Evolutionary conservation across 2,888 invertebrate species (phyloP).

Genomic region (Andrena fulva): DNA sequence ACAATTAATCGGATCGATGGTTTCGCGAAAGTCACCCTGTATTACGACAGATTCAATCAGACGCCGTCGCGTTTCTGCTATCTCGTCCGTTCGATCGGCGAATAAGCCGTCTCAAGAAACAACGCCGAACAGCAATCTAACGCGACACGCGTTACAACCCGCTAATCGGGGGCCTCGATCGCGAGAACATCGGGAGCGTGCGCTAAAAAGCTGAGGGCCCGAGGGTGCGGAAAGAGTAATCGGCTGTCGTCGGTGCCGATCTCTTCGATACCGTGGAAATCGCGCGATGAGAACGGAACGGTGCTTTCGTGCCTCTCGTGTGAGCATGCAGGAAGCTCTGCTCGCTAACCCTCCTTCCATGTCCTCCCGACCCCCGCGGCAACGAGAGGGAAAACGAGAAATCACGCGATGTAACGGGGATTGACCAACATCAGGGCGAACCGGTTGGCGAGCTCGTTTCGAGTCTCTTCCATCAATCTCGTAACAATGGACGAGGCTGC

Average conservation of each 20-base stretch:
- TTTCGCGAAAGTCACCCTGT: not conserved
- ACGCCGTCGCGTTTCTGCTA: conserved; percentile 35
- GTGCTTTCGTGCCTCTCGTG: conserved; percentile 36
- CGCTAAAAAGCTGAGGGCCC: conserved; percentile 5
- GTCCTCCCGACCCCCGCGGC: not conserved
- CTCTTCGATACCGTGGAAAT: conserved; percentile 18
- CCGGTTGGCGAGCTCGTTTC: conserved; percentile 44
- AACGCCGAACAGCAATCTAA: conserved; percentile 20
- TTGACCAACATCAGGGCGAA: conserved; percentile 33
- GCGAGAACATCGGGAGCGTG: conserved; percentile 26
- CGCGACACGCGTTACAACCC: conserved; percentile 51
- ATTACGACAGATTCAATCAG: conserved; percentile 38
- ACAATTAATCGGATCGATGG: conserved; percentile 24
- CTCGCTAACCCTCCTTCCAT: not conserved
- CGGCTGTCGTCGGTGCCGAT: conserved; percentile 16
- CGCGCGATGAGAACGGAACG: conserved; percentile 3
- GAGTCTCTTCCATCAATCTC: conserved; percentile 12
- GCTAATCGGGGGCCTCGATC: conserved; percentile 42
- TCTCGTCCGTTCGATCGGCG: conserved; percentile 31
- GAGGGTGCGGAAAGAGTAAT: conserved; percentile 45
- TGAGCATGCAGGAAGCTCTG: conserved; percentile 37
- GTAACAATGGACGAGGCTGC: conserved; percentile 10
- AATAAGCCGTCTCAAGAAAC: conserved; percentile 27
- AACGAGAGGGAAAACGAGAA: conserved; percentile 36
- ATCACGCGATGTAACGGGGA: conserved; percentile 51